These are phyloP conservation scores for Pantala flavescens DNA, from an alignment of 1,140 invertebrate species.

Conservation along the genomic window DNA sequence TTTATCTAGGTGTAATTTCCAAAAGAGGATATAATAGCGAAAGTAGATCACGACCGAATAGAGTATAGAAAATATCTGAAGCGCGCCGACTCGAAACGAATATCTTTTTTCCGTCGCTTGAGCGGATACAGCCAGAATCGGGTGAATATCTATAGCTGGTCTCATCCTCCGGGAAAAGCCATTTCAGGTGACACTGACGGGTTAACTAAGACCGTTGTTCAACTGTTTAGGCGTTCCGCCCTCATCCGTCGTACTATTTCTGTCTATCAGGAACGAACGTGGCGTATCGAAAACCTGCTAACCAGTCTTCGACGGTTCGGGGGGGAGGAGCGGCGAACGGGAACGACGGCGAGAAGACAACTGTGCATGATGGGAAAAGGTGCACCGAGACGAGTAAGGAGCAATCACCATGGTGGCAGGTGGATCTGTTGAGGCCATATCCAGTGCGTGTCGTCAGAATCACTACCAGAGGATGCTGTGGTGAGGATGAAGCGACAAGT, in stretches of 20 bases:
- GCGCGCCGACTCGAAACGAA: too few species aligned
- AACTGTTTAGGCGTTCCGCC: neutral
- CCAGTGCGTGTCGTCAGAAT: slow-evolving; percentile 72
- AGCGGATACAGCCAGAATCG: too few species aligned
- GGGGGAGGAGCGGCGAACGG: slow-evolving; percentile 70
- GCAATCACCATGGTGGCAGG: slow-evolving; percentile 83
- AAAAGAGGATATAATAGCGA: too few species aligned
- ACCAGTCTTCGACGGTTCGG: slow-evolving; percentile 76
- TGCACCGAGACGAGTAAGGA: slow-evolving; percentile 84
- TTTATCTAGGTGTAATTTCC: too few species aligned
- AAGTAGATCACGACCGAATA: too few species aligned
- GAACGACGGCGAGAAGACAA: slow-evolving; percentile 72
- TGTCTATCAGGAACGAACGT: slow-evolving; percentile 64
- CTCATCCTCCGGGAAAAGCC: neutral
- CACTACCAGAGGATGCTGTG: slow-evolving; percentile 75
- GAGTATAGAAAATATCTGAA: too few species aligned
- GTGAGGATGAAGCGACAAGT: slow-evolving; percentile 35
- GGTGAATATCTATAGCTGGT: too few species aligned
- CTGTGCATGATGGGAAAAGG: slow-evolving; percentile 71
- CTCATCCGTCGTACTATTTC: neutral
- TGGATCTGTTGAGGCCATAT: slow-evolving; percentile 72
- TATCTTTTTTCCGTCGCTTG: too few species aligned
- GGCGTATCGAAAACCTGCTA: slow-evolving; percentile 73
- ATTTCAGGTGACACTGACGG: neutral
- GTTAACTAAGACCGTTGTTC: neutral